Evolutionary conservation across 2,113 vertebrate species (phyloP).

Genomic region (Ameiurus melas): DNA sequence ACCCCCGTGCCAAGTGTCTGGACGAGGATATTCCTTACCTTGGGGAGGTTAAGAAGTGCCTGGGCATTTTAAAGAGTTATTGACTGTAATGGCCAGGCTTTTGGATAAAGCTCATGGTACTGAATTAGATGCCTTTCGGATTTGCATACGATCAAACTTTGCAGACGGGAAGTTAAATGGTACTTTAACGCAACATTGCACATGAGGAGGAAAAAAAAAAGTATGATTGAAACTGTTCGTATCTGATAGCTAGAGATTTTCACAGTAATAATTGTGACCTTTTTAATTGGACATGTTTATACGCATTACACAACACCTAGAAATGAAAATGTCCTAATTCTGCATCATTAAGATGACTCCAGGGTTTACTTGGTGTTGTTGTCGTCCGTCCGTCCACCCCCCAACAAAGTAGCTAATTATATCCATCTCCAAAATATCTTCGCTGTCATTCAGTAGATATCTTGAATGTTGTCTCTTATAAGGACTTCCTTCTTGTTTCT

Average conservation of each 20-base stretch:
- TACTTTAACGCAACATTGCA: slow-evolving; percentile 42
- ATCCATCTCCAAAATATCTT: not conserved
- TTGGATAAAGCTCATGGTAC: slow-evolving; percentile 38
- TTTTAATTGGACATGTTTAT: not conserved
- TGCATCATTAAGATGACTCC: not conserved
- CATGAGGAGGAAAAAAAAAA: slow-evolving; percentile 36
- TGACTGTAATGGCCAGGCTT: slow-evolving; percentile 27
- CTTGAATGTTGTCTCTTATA: slow-evolving; percentile 50
- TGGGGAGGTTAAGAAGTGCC: slow-evolving; percentile 67
- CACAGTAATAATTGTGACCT: not conserved
- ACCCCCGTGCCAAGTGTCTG: slow-evolving; percentile 61
- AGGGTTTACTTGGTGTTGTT: not conserved
- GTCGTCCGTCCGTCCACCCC: rapidly evolving
- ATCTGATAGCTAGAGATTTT: not conserved
- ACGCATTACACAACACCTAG: not conserved
- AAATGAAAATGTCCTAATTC: not conserved
- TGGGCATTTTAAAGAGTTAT: slow-evolving; percentile 56
- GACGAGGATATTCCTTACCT: slow-evolving; percentile 20
- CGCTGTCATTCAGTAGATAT: slow-evolving; percentile 12
- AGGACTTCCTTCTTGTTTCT: slow-evolving; percentile 47
- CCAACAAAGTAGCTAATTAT: not conserved
- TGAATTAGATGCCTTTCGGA: slow-evolving; percentile 56
- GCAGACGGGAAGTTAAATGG: not conserved
- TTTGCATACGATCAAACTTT: slow-evolving; percentile 47
- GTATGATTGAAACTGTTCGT: not conserved